Evolutionary conservation across 1,140 invertebrate species (phyloP), one percentile per base, ranked within the genome.

Genomic region (Chironomus tepperi): DNA sequence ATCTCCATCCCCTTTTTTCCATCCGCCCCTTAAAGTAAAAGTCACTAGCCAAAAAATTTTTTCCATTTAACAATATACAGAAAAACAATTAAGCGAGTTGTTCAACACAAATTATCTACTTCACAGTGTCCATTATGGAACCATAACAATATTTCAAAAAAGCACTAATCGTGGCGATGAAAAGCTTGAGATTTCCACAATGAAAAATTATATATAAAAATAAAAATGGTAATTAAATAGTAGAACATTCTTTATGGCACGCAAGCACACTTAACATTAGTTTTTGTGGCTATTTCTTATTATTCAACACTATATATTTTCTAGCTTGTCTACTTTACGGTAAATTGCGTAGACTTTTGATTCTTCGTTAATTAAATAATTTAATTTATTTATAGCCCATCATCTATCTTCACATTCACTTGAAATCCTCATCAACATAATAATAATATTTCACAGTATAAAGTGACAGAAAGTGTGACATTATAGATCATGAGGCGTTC

Each of bases 401-500:
- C 65, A 70, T 70, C 19, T 16, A 21, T 70, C 65, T 19, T 70
- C 15, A 70, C 65, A 2, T 34, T 34, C 24, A 10, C n/a, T 19
- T 18, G 19, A 70, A 19, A 70, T 19, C 9, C 65, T 5, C 65
- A 70, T 16, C 18, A 9, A 70, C 16, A 9, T 16, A 70, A 15
- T 70, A 70, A 70, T 70, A n/a, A 9, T 19, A n/a, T 18, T 19
- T 19, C 64, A 21, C 19, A 18, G 8, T 18, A 19, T 19, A 70
- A 70, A 70, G 47, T 19, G 65, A 19, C n/a, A 70, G 16, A 19
- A n/a, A 18, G 6, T 57, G 47, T 57, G 47, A 57, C 5, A n/a
- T n/a, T 57, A 70, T 18, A 70, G 65, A 70, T 70, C 65, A 70
- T 70, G 65, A 70, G 65, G 65, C 65, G 65, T 21, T 70, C 19